A percentile compares a stretch with the other conserved stretches of the same genome.
Evolutionary conservation across 2,113 vertebrate species (phyloP).

Genomic region (Gambusia holbrooki): DNA sequence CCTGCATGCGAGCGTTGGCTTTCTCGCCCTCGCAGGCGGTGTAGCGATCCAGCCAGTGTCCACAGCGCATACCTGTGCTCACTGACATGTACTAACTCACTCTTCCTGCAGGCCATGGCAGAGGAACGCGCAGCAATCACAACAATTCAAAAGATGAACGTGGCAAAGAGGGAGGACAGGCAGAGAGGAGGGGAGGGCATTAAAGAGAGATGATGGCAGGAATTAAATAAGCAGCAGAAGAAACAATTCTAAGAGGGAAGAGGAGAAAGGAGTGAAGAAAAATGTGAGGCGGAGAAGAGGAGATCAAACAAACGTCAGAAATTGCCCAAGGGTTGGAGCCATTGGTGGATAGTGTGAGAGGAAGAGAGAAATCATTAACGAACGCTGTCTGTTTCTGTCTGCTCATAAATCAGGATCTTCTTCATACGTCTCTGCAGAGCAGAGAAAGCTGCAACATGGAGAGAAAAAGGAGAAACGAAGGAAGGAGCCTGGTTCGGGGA

Average conservation of each 20-base stretch:
- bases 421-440: constrained; percentile 32
- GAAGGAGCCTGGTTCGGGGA: constrained; percentile 11
- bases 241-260: neutral
- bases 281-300: constrained; percentile 10
- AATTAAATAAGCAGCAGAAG: constrained; percentile 14
- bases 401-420: constrained; percentile 68
- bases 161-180: constrained; percentile 36
- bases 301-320: constrained; percentile 52
- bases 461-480: neutral
- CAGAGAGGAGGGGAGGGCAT: neutral
- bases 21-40: constrained; percentile 9
- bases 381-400: constrained; percentile 75
- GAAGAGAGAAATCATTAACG: constrained; percentile 78
- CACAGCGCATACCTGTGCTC: constrained; percentile 72
- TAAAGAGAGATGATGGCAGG: constrained; percentile 4
- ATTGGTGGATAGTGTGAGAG: constrained; percentile 43
- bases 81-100: constrained; percentile 81
- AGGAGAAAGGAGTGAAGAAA: neutral
- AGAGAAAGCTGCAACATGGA: neutral
- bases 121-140: constrained; percentile 74
- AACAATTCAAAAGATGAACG: constrained; percentile 68
- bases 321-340: constrained; percentile 44
- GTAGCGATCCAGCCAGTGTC: constrained; percentile 57
- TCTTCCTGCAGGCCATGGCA: constrained; percentile 77
- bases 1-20: constrained; percentile 4